Conservation (phyloP, 2,888 invertebrate species). For the Dugesia japonica region DNA sequence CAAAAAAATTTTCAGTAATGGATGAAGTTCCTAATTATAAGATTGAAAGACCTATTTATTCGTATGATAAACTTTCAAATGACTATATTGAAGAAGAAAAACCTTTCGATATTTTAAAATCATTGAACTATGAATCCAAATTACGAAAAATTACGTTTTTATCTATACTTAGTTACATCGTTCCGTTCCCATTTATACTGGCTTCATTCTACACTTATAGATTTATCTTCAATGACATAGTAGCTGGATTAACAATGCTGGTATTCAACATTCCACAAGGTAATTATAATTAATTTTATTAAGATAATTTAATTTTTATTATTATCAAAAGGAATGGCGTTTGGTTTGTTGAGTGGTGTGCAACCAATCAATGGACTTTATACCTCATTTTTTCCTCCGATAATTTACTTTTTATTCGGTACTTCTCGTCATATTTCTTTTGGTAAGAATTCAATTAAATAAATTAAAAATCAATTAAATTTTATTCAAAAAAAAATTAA, state of each 20-base stretch:
- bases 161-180: background rate
- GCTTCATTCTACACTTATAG: background rate
- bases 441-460: background rate
- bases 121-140: background rate
- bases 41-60: background rate
- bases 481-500: no score
- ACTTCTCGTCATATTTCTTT: conserved; percentile 5
- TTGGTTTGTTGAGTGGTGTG: background rate
- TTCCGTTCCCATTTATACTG: background rate
- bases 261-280: conserved; percentile 12
- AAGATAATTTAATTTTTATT: no score
- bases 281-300: background rate
- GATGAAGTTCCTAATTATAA: background rate
- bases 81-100: background rate
- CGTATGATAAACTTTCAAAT: background rate
- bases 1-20: background rate
- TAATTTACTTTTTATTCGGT: background rate
- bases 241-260: background rate
- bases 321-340: background rate
- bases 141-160: background rate
- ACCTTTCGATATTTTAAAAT: background rate
- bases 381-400: background rate
- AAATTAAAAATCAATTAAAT: background rate
- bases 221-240: background rate
- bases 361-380: background rate